Evolutionary conservation across 2,113 vertebrate genomes (phyloP).

Genomic region (Petrocephalus microphthalmus): DNA sequence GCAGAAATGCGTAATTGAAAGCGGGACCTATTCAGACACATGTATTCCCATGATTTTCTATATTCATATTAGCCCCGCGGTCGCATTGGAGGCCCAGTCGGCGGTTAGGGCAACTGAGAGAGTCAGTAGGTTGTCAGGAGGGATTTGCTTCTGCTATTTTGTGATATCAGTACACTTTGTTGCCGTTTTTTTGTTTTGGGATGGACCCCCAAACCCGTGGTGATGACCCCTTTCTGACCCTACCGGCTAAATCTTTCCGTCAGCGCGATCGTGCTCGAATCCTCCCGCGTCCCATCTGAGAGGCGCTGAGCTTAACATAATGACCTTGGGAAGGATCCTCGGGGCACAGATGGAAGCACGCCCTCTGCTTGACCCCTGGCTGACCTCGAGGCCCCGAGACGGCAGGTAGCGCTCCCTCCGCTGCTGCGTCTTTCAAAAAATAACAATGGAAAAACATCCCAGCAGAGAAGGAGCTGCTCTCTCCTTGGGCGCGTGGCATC

Average conservation of each 20-base stretch:
- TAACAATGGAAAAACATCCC: not conserved
- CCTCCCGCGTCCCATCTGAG: not conserved
- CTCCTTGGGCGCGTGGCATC: not conserved
- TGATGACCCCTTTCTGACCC: not conserved
- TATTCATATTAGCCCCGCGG: constrained; percentile 35
- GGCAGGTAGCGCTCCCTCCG: not conserved
- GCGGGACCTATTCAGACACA: constrained; percentile 32
- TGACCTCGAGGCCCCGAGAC: not conserved
- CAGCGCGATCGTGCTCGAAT: not conserved
- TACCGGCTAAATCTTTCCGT: not conserved
- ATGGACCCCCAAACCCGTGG: not conserved
- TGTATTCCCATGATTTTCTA: constrained; percentile 33
- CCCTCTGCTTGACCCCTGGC: not conserved
- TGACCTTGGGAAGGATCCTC: not conserved
- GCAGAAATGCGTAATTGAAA: constrained; percentile 56
- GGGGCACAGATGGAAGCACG: not conserved
- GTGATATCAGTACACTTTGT: not conserved
- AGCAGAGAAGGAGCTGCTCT: not conserved
- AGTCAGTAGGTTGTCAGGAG: not conserved
- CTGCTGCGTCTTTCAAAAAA: not conserved
- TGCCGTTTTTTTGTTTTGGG: not conserved
- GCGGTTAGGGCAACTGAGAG: not conserved
- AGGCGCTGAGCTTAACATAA: not conserved
- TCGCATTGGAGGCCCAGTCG: not conserved
- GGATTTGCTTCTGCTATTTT: not conserved